phyloP scores from a whole-genome alignment of 2,113 vertebrate species.

The Piaya cayana region DNA sequence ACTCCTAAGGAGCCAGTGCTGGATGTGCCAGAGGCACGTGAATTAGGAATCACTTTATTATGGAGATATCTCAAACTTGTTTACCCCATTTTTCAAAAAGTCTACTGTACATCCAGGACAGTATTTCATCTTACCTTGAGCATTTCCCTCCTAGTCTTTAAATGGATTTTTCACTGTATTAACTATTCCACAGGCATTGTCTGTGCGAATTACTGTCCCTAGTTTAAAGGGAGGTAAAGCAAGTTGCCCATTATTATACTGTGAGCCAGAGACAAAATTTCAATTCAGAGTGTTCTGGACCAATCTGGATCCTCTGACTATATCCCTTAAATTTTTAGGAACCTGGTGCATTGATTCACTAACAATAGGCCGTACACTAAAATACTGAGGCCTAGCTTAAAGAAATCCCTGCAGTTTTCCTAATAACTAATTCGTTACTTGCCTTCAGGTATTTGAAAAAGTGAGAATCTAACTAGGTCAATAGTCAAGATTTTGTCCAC shows the following conservation, averaged over 20 bases:
- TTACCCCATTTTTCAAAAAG: conserved; percentile 48
- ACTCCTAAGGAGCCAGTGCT: background rate
- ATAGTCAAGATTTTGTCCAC: background rate
- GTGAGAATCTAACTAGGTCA: background rate
- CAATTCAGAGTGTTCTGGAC: background rate
- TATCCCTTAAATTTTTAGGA: background rate
- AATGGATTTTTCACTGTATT: conserved; percentile 7
- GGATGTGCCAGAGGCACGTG: conserved; percentile 10
- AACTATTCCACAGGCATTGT: background rate
- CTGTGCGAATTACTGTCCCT: background rate
- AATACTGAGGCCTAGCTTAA: background rate
- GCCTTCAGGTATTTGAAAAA: background rate
- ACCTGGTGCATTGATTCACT: background rate
- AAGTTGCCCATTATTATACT: background rate
- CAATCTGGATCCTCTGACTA: background rate
- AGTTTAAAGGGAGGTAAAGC: background rate
- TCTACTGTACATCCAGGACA: background rate
- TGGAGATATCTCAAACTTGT: conserved; percentile 46
- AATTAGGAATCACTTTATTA: conserved; percentile 52
- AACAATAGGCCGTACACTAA: background rate
- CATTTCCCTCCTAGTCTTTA: background rate
- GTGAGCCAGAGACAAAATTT: background rate
- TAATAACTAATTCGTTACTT: background rate
- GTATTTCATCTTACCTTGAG: conserved; percentile 1
- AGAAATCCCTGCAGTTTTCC: background rate